These are phyloP conservation scores for Phrynocephalus vlangalii DNA, from an alignment of 2,797 vertebrate species.

Conservation along the genomic window DNA sequence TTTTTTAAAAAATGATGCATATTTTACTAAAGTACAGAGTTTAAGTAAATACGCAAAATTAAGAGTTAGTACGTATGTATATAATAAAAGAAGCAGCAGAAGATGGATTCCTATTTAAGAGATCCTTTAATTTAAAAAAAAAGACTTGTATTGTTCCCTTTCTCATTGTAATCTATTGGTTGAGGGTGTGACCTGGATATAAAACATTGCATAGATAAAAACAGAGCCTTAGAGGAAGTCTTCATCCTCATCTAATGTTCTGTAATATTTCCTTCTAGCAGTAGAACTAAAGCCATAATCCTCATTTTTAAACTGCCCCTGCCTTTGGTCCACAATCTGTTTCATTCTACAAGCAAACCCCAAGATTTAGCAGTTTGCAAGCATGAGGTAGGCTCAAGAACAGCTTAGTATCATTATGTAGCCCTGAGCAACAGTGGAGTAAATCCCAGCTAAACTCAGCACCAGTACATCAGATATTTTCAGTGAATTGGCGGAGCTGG, in stretches of 20 bases:
- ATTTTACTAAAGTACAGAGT: slow-evolving; percentile 85
- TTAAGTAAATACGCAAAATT: slow-evolving; percentile 81
- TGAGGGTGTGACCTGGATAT: slow-evolving; percentile 64
- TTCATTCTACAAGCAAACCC: background rate
- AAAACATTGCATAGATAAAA: slow-evolving; percentile 21
- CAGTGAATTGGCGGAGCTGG: slow-evolving; percentile 28
- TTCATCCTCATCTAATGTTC: slow-evolving; percentile 32
- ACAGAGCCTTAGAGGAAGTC: slow-evolving; percentile 25
- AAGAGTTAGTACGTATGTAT: slow-evolving; percentile 83
- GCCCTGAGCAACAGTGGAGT: slow-evolving; percentile 19
- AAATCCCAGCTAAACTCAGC: slow-evolving; percentile 12
- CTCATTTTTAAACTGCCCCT: slow-evolving; percentile 39
- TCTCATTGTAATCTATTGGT: slow-evolving; percentile 72
- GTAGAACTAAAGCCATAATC: slow-evolving; percentile 56
- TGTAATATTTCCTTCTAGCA: slow-evolving; percentile 37
- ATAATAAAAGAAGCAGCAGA: slow-evolving; percentile 80
- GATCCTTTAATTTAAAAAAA: slow-evolving; percentile 81
- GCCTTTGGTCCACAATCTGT: slow-evolving; percentile 25
- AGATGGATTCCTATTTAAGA: slow-evolving; percentile 84
- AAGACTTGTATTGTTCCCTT: slow-evolving; percentile 77
- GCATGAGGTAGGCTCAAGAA: slow-evolving; percentile 1
- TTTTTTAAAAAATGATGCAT: slow-evolving; percentile 75
- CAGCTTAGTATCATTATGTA: background rate
- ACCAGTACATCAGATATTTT: slow-evolving; percentile 29
- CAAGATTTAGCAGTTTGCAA: background rate